Evolutionary conservation across 2,113 vertebrate species (phyloP), one percentile per base, ranked within the genome.

Genomic region (Felis chaus): DNA sequence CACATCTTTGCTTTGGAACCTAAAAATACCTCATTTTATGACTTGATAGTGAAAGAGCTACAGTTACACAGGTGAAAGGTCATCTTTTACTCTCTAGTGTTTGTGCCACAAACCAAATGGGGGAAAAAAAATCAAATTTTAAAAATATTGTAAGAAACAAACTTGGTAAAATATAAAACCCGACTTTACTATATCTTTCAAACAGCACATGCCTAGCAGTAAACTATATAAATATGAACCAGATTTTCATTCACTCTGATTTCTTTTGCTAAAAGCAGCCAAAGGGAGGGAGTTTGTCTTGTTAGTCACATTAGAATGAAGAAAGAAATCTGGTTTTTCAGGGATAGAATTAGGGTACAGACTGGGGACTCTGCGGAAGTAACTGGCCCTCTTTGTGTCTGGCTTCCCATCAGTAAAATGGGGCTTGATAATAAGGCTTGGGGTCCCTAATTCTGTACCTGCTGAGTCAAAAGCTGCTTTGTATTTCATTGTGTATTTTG

Each of bases 211-310:
- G 97, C 94, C 95, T 96, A 97, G 97, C 98, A 97, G 97, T 98
- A 98, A 98, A 98, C 98, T 97, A 89, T 96, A 96, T 98, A 96
- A 97, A 99, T 98, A 98, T 98, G 97, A 98, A 98, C 96, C 96
- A 92, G 97, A 97, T 97, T 98, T 98, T 97, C 96, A 98, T 97
- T 98, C 98, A 97, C 96, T 98, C 98, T 98, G 98, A 97, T 97
- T 98, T 98, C 98, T 98, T 98, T 98, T 97, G 97, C 97, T 88
- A 96, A 96, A 97, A 96, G 78, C 98, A 98, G 98, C 98, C 97
- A 98, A 97, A 98, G 97, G 95, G 98, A 98, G 91, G 83, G 86
- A 97, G 69, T 98, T 98, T 97, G 96, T 98, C 96, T 98, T 98
- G 98, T 98, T 98, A 98, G 98, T 98, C 95, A 98, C 98, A 96